Evolutionary conservation across 2,113 vertebrate species (phyloP), one percentile per base, ranked within the genome.

Genomic region (Pongo abelii): DNA sequence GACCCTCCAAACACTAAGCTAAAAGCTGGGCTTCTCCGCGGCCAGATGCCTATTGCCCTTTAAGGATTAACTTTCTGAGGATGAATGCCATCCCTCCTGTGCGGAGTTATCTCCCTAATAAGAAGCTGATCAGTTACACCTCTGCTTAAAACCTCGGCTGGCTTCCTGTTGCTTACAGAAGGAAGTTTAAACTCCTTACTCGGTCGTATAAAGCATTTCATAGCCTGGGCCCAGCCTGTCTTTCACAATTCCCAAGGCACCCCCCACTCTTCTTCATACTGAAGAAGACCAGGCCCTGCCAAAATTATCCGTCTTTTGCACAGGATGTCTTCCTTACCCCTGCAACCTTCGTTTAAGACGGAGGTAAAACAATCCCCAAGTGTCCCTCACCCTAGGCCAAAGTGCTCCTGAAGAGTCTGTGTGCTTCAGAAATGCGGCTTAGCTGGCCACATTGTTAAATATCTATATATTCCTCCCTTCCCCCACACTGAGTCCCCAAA

Each of bases 1-100:
- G 92, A 97, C 94, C 57, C 94, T 94, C 94, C 55, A 87, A 97
- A 95, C 64, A 88, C 83, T 80, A 67, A 77, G 93, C 78, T 40
- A 57, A 97, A 94, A 96, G 84, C 80, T 22, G 1, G 55, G 75
- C 38, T 95, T 93, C 84, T 91, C 70, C 16, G 92, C 9, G 10
- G 81, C 89, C 97, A 93, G 84, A n/a, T 74, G 91, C 69, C 70
- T 78, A n/a, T 18, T 93, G 80, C 84, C 89, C 84, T 88, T 93
- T 84, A 89, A 97, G 86, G 93, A 97, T 95, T 88, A 95, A 86
- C 30, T 96, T 92, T n/a, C 55, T 25, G 23, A 87, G 84, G 88
- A 74, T 6, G 88, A 64, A 48, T 46, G 43, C 46, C 72, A 61
- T 16, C 67, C 50, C n/a, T 59, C 32, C 3, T 0, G 46, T 35